Evolutionary conservation across 2,797 vertebrate genomes (phyloP).

Genomic region (Diplodus sargus): DNA sequence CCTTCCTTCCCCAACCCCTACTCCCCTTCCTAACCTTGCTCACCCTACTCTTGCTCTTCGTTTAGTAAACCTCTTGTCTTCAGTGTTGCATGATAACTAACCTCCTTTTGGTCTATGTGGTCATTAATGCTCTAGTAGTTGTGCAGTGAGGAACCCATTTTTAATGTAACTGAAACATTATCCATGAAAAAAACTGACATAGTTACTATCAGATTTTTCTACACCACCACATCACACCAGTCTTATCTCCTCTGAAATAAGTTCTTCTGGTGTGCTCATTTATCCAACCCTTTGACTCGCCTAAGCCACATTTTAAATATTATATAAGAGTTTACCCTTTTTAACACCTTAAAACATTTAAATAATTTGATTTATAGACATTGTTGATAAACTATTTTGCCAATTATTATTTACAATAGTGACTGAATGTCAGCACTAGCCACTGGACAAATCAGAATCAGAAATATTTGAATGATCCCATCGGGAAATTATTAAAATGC

Average conservation of each 20-base stretch:
- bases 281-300: constrained; percentile 35
- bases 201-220: neutral
- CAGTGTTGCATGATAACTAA: constrained; percentile 85
- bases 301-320: neutral
- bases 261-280: constrained; percentile 74
- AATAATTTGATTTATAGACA: neutral
- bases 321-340: constrained; percentile 57
- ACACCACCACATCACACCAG: neutral
- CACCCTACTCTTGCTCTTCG: constrained; percentile 60
- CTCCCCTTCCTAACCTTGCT: constrained; percentile 65
- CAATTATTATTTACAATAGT: neutral
- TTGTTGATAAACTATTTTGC: neutral
- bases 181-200: neutral
- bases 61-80: constrained; percentile 65
- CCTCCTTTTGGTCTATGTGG: constrained; percentile 60
- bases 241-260: constrained; percentile 64
- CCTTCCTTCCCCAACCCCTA: constrained; percentile 52
- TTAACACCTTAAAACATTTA: neutral
- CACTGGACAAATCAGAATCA: too few relatives aligned
- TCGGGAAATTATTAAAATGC: too few relatives aligned
- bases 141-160: constrained; percentile 78
- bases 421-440: too few relatives aligned
- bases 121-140: constrained; percentile 49
- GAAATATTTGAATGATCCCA: too few relatives aligned
- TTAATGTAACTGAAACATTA: constrained; percentile 26